phyloP scores from a whole-genome alignment of 2,113 vertebrate species.

The Brachirus orientalis region DNA sequence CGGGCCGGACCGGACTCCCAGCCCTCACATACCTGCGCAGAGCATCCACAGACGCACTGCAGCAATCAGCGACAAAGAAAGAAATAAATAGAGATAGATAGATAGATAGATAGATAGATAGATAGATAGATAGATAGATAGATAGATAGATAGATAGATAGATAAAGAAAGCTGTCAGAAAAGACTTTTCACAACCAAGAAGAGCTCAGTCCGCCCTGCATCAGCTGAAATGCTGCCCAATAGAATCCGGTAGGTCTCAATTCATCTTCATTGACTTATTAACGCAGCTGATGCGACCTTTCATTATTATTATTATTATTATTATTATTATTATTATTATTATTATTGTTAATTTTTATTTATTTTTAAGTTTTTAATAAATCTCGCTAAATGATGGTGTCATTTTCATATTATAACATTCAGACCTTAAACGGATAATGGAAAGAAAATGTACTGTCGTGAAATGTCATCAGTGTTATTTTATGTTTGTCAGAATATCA shows the following conservation, averaged over 20 bases:
- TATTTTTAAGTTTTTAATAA: no score
- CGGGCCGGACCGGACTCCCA: conserved; percentile 15
- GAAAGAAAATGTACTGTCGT: no score
- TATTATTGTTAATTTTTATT: no score
- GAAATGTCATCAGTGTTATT: no score
- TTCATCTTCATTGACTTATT: neutral
- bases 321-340: no score
- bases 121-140: neutral
- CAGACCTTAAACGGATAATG: no score
- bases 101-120: neutral
- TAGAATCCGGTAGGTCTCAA: conserved; percentile 59
- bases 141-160: no score
- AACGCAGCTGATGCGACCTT: neutral
- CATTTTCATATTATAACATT: no score
- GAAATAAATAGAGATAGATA: neutral
- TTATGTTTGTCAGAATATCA: no score
- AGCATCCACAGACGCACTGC: conserved; percentile 67
- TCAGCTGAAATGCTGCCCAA: conserved; percentile 60
- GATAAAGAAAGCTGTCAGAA: conserved; percentile 7
- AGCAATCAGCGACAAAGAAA: conserved; percentile 8
- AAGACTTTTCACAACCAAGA: conserved; percentile 35
- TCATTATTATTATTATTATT: no score
- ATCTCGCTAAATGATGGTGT: no score
- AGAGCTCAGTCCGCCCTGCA: conserved; percentile 17
- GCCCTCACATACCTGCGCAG: conserved; percentile 59